Base-by-base conservation (phyloP, 2,113 vertebrate genomes). In the Baryphthengus martii region DNA sequence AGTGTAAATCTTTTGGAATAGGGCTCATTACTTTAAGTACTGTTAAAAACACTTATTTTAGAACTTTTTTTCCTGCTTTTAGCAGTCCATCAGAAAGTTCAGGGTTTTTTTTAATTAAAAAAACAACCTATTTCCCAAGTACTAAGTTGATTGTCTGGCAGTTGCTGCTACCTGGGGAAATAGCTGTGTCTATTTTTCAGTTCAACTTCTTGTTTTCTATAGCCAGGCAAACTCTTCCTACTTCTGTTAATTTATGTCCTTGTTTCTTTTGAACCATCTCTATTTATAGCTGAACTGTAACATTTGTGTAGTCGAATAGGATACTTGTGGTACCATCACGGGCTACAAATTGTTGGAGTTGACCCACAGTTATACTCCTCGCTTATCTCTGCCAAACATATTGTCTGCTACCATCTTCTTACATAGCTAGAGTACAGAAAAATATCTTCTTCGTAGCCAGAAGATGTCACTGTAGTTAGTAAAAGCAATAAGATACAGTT, bases 391-490 rank as follows among this genome's bases (percentile, higher is more conserved):
- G 73, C 85, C 94, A 73, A 74, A 45, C 76, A 75, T 21, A 8
- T 52, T 73, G 58, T 78, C 81, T 90, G 63, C 61, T 93, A 31
- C 67, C 58, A 62, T 77, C 76, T 91, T 74, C 62, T 16, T 47
- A 53, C 20, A 1, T 7, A 50, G 62, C 35, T 45, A 66, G 0
- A 25, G 56, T 89, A n/a, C n/a, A n/a, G 91, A 74, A 63, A 61
- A 55, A 23, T 53, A 79, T 47, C 87, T 80, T 62, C 62, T 9
- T 21, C 1, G 1, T 35, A 81, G 58, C 93, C 95, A 96, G 95
- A 72, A 95, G 95, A 53, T 96, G 95, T 93, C 95, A 96, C 93
- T 96, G 67, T 66, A 86, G 96, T 44, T 75, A 92, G 56, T 40
- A 61, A 89, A 92, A 88, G 28, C 23, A 45, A 23, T 42, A 31